A percentile compares a stretch with the other conserved stretches of the same genome.
Conservation (phyloP, 2,797 vertebrate species). For the Columba guinea region DNA sequence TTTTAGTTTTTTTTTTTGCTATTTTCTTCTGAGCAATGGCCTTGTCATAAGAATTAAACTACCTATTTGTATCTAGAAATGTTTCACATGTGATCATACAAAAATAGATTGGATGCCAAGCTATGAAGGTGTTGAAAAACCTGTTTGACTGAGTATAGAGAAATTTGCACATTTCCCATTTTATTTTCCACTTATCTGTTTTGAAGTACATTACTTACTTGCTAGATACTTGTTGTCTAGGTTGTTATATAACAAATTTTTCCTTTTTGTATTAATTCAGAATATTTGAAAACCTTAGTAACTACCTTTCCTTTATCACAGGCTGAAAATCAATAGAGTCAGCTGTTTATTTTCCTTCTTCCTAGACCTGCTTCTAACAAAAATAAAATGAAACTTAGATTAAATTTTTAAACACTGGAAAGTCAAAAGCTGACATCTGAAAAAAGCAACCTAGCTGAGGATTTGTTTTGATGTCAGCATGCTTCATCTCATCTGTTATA, state of each 20-base stretch:
- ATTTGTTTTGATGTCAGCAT: neutral
- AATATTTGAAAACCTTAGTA: neutral
- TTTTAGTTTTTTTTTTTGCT: neutral
- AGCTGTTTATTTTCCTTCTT: neutral
- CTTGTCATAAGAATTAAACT: neutral
- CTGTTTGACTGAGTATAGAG: neutral
- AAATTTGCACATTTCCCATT: neutral
- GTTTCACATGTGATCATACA: neutral
- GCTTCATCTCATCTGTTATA: neutral
- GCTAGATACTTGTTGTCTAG: neutral
- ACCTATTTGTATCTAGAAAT: neutral
- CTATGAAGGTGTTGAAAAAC: neutral
- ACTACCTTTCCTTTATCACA: neutral
- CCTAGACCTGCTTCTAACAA: neutral
- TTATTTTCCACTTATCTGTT: neutral
- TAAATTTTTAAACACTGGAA: neutral
- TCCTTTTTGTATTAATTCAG: neutral
- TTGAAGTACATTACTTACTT: neutral
- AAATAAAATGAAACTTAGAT: neutral
- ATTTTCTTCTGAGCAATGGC: neutral
- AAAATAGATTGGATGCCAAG: neutral
- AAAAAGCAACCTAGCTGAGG: neutral
- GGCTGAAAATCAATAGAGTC: neutral
- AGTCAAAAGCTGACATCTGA: neutral
- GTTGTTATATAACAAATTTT: neutral